Evolutionary conservation across 2,113 vertebrate species (phyloP).

Genomic region (Maccullochella peelii): DNA sequence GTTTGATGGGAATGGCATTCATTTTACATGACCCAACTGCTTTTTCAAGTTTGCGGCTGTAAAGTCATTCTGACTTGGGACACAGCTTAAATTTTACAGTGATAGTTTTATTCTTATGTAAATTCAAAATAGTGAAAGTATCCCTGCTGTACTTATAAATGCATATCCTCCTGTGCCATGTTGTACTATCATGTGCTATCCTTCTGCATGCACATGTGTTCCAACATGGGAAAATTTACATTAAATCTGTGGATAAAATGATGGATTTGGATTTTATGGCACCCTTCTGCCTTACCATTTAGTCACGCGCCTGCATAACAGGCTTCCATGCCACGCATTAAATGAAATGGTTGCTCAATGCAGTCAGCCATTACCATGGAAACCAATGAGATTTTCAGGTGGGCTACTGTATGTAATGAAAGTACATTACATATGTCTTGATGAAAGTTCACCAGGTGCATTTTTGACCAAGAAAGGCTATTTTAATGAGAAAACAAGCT

Average conservation of each 20-base stretch:
- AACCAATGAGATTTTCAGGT: conserved; percentile 28
- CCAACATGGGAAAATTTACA: background rate
- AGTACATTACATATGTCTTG: conserved; percentile 32
- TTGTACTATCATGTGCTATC: background rate
- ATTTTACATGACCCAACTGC: background rate
- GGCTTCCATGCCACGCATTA: conserved; percentile 8
- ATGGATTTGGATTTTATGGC: background rate
- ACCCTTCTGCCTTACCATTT: conserved; percentile 5
- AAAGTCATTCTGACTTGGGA: background rate
- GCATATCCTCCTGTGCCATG: background rate
- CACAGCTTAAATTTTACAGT: background rate
- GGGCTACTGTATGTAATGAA: conserved; percentile 15
- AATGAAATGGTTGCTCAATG: conserved; percentile 31
- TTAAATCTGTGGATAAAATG: background rate
- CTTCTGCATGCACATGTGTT: conserved; percentile 3
- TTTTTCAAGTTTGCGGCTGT: background rate
- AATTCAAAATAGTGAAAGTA: background rate
- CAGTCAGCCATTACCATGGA: conserved; percentile 44
- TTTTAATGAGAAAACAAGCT: conserved; percentile 79
- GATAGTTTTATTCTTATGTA: background rate
- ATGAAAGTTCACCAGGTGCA: conserved; percentile 27
- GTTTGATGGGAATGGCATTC: background rate
- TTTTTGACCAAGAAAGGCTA: conserved; percentile 54
- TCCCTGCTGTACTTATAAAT: background rate
- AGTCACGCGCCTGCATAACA: conserved; percentile 4